Percentiles rank a stretch among this genome's conserved stretches.
phyloP scores from a whole-genome alignment of 1,140 invertebrate species.

The Probaryconus sp. region DNA sequence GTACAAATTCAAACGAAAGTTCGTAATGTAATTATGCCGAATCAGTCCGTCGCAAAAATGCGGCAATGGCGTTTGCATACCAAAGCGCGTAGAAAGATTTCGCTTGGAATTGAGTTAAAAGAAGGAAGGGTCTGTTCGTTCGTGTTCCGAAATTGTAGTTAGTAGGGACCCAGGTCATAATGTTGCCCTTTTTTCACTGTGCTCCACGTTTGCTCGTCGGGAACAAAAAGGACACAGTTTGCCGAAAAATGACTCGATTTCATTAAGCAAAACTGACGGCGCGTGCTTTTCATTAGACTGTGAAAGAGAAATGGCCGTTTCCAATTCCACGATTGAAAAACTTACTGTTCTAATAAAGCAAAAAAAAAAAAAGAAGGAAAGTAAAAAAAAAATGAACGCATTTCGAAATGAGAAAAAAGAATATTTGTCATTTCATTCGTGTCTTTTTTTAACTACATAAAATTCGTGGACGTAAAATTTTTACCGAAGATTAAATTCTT shows the following conservation, averaged over 20 bases:
- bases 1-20: conserved; percentile 17
- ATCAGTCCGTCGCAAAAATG: conserved; percentile 9
- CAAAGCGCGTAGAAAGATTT: conserved; percentile 32
- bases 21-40: not conserved
- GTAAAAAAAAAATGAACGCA: too few species aligned
- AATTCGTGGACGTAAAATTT: too few species aligned
- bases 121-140: conserved; percentile 15
- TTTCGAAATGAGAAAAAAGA: too few species aligned
- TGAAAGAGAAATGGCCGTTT: conserved; percentile 15
- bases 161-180: conserved; percentile 10
- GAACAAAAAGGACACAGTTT: not conserved
- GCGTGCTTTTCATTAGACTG: conserved; percentile 16
- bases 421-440: too few species aligned
- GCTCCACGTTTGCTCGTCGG: conserved; percentile 11
- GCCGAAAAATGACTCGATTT: conserved; percentile 19
- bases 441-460: too few species aligned
- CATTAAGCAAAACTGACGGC: conserved; percentile 18
- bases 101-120: conserved; percentile 43
- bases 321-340: not conserved
- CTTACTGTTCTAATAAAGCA: conserved; percentile 27
- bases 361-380: too few species aligned
- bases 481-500: too few species aligned
- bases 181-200: conserved; percentile 3
- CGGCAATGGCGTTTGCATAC: conserved; percentile 30
- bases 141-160: conserved; percentile 8